Base-by-base conservation (phyloP, 2,797 vertebrate genomes). In the Syngnathus rostellatus region DNA sequence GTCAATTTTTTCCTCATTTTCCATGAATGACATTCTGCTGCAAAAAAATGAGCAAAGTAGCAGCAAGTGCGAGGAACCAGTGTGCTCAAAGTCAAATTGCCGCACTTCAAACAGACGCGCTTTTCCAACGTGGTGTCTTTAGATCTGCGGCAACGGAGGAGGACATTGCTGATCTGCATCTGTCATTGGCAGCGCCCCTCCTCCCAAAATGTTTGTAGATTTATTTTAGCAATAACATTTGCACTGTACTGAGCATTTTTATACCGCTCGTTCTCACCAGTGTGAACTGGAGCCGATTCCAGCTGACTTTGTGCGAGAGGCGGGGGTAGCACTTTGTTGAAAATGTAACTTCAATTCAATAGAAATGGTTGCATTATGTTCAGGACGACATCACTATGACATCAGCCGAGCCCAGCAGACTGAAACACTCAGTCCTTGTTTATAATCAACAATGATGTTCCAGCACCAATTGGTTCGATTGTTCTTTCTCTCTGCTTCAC, bases 401-500 rank as follows among this genome's bases (percentile, higher is more conserved):
- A 41, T 61, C 39, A 41, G n/a, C 57, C 57, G 38, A 39, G 31
- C 19, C 58, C 58, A 61, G 38, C 39, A 41, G 19, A n/a, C 19
- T 21, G 58, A 61, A 38, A 38, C 55, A 58, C 55, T 38, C 55
- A 38, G 31, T 37, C 39, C 38, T 61, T 61, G 59, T 61, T 61
- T 61, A 6, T n/a, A 61, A 21, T 61, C 19, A 61, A 61, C 58
- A 61, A 61, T 61, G 38, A 41, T 40, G 38, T 40, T 8, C 60
- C 23, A 62, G 21, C 23, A 25, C 60, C 21, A 23, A 14, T 16
- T 25, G 41, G 12, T 62, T 45, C 60, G 14, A 43, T 61, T 61
- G 59, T 61, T 21, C 62, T 16, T 11, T 48, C 53, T 64, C 69
- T 68, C 39, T 37, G 16, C 62, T 63, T 63, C 40, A 21, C 61